Base-by-base conservation (phyloP, 1,140 invertebrate species). In the Saccostrea cuccullata region DNA sequence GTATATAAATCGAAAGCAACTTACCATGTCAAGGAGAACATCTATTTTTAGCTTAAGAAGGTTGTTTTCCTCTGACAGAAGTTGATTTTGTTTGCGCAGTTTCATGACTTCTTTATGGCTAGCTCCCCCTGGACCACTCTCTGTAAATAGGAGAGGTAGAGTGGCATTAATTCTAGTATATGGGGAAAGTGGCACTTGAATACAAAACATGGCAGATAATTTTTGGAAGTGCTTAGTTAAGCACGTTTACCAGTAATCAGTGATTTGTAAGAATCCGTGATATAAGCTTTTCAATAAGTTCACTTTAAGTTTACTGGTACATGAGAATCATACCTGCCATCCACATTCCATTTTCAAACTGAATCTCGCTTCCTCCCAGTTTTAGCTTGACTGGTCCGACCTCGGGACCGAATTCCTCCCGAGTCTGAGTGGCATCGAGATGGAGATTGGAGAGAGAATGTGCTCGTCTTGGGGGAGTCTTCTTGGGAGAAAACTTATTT, bases 11-110 rank as follows among this genome's bases (percentile, higher is more conserved):
- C n/a, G 6, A 13, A 13, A 13, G 13, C 30, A 23, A 91, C 92
- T 90, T 94, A 96, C 96, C 97, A 97, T 97, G 90, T 97, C 97
- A n/a, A 97, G 93, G 30, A 97, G 91, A 88, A 97, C 95, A 93
- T 97, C 96, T 91, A 96, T 96, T 94, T 97, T 97, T 36, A 97
- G 92, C 92, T 96, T 96, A 20, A 97, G 93, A 90, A 97, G 95
- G 94, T 97, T 97, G 88, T 97, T 97, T 93, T 97, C 97, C 93
- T 97, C 97, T 91, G 96, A 96, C 8, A 97, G 91, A 92, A 96
- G 96, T 91, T 96, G 96, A 84, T 97, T 94, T 91, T 96, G 96
- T 91, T 96, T 96, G 86, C 96, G 96, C 15, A 97, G 88, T 85
- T 92, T 92, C 86, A 91, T 91, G 17, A 95, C 90, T 73, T 95